Evolutionary conservation across 1,140 invertebrate genomes (phyloP).

Genomic region (Brachionus rubens): DNA sequence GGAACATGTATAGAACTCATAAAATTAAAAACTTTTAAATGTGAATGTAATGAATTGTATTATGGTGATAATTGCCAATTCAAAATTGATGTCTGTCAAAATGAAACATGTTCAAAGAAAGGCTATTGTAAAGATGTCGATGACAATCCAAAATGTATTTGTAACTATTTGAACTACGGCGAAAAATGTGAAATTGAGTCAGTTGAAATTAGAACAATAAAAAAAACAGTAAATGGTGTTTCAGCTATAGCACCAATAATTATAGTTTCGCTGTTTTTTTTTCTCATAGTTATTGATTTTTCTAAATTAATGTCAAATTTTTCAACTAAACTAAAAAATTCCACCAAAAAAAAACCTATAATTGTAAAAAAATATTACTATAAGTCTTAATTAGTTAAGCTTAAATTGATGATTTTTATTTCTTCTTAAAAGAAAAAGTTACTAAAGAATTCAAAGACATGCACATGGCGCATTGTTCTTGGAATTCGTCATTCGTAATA

Average conservation of each 20-base stretch:
- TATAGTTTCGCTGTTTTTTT: too few relatives aligned
- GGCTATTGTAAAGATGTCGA: neutral
- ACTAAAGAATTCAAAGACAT: too few relatives aligned
- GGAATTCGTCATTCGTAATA: too few relatives aligned
- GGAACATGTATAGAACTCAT: neutral
- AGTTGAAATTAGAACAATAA: neutral
- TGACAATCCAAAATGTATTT: neutral
- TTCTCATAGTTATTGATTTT: too few relatives aligned
- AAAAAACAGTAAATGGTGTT: neutral
- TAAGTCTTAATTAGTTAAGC: too few relatives aligned
- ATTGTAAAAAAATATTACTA: too few relatives aligned
- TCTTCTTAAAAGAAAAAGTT: too few relatives aligned
- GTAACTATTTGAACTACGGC: neutral
- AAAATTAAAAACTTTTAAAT: neutral
- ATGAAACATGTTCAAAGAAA: neutral
- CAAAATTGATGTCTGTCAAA: neutral
- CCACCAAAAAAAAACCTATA: too few relatives aligned
- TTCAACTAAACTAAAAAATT: too few relatives aligned
- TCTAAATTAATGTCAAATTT: too few relatives aligned
- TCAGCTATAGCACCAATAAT: neutral
- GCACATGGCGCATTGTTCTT: too few relatives aligned
- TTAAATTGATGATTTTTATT: too few relatives aligned
- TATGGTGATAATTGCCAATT: neutral
- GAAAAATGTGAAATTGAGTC: conserved; percentile 3
- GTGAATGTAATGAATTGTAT: conserved; percentile 2